phyloP scores from a whole-genome alignment of 2,113 vertebrate species.

The Rhinolophus ferrumequinum region DNA sequence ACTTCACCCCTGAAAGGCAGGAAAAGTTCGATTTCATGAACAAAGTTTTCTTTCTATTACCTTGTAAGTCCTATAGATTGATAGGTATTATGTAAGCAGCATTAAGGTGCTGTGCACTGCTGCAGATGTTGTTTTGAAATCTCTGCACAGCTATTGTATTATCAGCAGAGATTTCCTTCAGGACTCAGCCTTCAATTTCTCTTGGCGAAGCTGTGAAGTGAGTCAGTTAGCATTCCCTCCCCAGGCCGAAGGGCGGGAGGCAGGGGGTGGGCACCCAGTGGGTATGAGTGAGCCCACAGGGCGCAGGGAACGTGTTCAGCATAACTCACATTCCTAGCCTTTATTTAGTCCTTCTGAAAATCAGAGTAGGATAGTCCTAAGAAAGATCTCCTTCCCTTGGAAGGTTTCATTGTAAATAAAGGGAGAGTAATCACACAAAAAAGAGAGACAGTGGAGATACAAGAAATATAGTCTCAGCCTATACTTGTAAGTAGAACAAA shows the following conservation, averaged over 20 bases:
- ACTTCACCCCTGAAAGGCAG: constrained; percentile 1
- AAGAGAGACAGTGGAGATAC: neutral
- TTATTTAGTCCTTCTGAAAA: neutral
- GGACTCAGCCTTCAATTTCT: neutral
- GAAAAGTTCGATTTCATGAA: neutral
- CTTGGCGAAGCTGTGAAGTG: neutral
- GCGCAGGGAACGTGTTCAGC: fast-evolving
- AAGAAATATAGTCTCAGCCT: neutral
- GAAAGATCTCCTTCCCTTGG: neutral
- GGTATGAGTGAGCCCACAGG: too few relatives aligned
- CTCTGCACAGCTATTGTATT: neutral
- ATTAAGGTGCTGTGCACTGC: neutral
- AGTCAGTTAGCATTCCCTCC: neutral
- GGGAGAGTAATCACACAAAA: neutral
- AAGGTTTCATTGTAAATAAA: neutral
- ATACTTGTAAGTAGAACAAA: neutral
- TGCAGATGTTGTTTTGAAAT: neutral
- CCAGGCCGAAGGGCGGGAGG: neutral
- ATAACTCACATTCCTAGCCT: neutral
- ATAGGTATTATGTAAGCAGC: neutral
- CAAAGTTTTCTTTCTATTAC: constrained; percentile 52
- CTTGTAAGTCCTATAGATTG: constrained; percentile 58
- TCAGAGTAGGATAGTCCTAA: neutral
- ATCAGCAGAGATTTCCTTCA: constrained; percentile 49
- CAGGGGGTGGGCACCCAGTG: fast-evolving